A percentile compares a stretch with the other conserved stretches of the same genome.
Evolutionary conservation across 2,888 invertebrate genomes (phyloP).

Genomic region (Dolichopus griseipennis): DNA sequence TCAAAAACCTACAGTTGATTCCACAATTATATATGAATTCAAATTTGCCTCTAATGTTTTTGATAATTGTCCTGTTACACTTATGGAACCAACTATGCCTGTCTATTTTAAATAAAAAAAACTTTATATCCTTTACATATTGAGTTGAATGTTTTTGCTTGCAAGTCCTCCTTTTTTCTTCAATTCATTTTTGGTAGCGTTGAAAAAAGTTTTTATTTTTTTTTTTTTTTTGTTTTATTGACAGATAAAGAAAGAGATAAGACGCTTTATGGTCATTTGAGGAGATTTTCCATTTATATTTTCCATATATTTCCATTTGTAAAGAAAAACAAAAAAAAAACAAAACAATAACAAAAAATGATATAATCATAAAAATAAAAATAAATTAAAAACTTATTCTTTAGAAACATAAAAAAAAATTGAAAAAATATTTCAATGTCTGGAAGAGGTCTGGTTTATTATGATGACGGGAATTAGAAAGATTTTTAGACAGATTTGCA

Average conservation of each 20-base stretch:
- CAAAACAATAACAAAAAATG: neutral
- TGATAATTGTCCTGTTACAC: too few relatives aligned
- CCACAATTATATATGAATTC: too few relatives aligned
- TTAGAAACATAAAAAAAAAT: neutral
- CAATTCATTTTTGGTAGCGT: neutral
- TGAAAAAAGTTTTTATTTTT: neutral
- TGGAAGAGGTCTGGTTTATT: neutral
- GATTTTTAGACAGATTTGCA: neutral
- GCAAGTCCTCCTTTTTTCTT: neutral
- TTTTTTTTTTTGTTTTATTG: neutral
- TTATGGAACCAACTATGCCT: too few relatives aligned
- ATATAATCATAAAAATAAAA: neutral
- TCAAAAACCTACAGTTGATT: too few relatives aligned
- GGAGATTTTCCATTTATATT: neutral
- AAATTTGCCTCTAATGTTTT: too few relatives aligned
- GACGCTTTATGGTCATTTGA: conserved; percentile 6
- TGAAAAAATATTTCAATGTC: neutral
- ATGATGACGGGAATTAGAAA: neutral
- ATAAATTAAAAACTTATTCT: neutral
- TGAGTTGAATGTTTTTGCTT: too few relatives aligned
- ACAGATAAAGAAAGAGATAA: conserved; percentile 6
- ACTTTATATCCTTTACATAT: too few relatives aligned
- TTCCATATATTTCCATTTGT: neutral
- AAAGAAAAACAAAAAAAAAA: neutral
- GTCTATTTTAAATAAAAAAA: too few relatives aligned